phyloP scores from a whole-genome alignment of 2,888 invertebrate genomes.

The Rhabditoides inermis region DNA sequence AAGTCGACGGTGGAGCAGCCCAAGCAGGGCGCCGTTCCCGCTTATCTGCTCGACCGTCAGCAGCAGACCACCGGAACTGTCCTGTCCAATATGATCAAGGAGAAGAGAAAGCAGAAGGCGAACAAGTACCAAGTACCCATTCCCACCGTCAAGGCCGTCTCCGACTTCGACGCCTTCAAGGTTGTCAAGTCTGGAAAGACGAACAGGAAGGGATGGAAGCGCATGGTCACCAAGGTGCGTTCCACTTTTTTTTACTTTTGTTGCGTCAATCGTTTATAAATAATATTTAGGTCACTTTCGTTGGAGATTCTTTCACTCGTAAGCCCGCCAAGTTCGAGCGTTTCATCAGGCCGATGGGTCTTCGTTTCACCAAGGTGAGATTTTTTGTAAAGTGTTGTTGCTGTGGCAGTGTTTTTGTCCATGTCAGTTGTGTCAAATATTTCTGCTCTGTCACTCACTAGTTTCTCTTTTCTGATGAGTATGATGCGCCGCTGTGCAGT shows the following conservation, averaged over 20 bases:
- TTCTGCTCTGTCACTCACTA: too few species aligned
- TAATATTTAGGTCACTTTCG: conserved; percentile 60
- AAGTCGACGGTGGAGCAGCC: conserved; percentile 64
- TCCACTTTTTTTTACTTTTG: not conserved
- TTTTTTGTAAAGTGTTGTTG: too few species aligned
- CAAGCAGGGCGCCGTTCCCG: conserved; percentile 73
- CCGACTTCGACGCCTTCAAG: conserved; percentile 92
- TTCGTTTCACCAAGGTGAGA: conserved; percentile 47
- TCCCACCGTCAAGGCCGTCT: conserved; percentile 91
- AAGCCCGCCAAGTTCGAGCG: conserved; percentile 98
- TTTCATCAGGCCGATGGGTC: conserved; percentile 87
- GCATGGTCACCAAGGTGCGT: conserved; percentile 97
- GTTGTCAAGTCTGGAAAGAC: conserved; percentile 51
- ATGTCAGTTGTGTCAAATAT: too few species aligned
- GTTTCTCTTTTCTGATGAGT: too few species aligned
- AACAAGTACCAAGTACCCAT: conserved; percentile 99
- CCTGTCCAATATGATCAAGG: conserved; percentile 96
- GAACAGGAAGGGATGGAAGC: conserved; percentile 81
- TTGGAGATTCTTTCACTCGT: conserved; percentile 93
- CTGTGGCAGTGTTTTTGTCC: too few species aligned
- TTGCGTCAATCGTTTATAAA: not conserved
- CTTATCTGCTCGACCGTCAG: conserved; percentile 92
- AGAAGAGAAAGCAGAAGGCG: conserved; percentile 97
- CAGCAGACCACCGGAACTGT: conserved; percentile 86
- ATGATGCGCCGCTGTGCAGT: too few species aligned